phyloP scores from a whole-genome alignment of 2,888 invertebrate species.

The Sarcophaga carnaria region DNA sequence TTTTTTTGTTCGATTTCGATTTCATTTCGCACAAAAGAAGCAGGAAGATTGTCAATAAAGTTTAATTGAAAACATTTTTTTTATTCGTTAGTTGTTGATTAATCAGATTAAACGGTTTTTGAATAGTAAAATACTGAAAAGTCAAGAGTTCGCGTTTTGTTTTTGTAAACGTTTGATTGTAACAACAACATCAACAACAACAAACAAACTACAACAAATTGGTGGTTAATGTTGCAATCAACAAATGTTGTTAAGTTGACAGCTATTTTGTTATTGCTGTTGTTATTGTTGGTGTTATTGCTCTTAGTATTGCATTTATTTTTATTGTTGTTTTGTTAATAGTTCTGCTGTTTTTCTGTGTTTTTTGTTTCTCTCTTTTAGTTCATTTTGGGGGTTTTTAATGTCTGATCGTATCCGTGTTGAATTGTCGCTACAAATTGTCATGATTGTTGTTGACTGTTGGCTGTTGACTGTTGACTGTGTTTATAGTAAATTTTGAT shows the following conservation, averaged over 20 bases:
- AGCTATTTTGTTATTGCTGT: conserved; percentile 55
- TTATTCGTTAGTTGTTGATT: conserved; percentile 11
- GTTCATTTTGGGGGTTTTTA: conserved; percentile 25
- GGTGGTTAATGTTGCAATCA: conserved; percentile 67
- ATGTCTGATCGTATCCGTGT: conserved; percentile 66
- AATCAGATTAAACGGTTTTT: conserved; percentile 53
- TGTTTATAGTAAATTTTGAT: neutral
- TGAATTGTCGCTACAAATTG: conserved; percentile 71
- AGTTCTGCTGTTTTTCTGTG: conserved; percentile 15
- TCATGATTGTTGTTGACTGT: conserved; percentile 66
- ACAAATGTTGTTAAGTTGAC: conserved; percentile 67
- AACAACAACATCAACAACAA: neutral
- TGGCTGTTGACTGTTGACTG: conserved; percentile 46
- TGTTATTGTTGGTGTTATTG: conserved; percentile 26
- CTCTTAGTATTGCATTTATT: conserved; percentile 38
- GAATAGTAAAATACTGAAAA: neutral
- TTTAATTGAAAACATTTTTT: conserved; percentile 55
- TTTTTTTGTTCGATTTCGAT: neutral
- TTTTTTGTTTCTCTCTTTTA: neutral
- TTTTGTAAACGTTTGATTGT: neutral
- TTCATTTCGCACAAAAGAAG: conserved; percentile 4
- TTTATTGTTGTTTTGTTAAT: conserved; percentile 13
- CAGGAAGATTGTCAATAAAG: conserved; percentile 45
- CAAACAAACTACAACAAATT: conserved; percentile 32
- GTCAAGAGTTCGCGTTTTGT: neutral